Evolutionary conservation across 2,888 invertebrate species (phyloP).

Genomic region (Cantharis nigra): DNA sequence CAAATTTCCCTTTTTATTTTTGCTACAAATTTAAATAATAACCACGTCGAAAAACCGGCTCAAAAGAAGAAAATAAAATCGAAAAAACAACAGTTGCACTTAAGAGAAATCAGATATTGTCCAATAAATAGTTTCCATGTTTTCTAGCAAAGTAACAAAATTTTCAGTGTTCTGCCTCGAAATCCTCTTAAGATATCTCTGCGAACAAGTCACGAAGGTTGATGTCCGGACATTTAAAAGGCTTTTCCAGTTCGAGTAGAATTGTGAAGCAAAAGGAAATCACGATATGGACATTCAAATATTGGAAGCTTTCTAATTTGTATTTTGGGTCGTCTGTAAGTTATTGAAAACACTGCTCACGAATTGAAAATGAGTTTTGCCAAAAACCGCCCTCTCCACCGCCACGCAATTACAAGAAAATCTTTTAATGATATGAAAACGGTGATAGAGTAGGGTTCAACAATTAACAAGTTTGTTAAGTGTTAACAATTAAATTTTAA

Average conservation of each 20-base stretch:
- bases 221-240: conserved; percentile 2
- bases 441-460: not conserved
- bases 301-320: not conserved
- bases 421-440: not conserved
- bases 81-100: not conserved
- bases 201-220: not conserved
- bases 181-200: conserved; percentile 1
- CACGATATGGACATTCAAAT: conserved; percentile 1
- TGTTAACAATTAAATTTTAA: not conserved
- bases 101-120: not conserved
- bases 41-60: not conserved
- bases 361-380: not conserved
- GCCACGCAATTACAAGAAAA: not conserved
- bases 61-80: not conserved
- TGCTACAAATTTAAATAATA: conserved; percentile 3
- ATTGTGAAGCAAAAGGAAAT: not conserved
- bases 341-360: not conserved
- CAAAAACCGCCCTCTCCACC: not conserved
- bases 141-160: not conserved
- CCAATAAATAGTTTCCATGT: not conserved
- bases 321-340: not conserved
- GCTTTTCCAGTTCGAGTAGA: not conserved
- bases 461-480: not conserved
- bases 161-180: not conserved
- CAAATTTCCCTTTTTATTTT: not conserved